These are phyloP conservation scores for Eunapius fragilis DNA, from an alignment of 37 sponge, comb jelly and placozoan species.

Conservation along the genomic window DNA sequence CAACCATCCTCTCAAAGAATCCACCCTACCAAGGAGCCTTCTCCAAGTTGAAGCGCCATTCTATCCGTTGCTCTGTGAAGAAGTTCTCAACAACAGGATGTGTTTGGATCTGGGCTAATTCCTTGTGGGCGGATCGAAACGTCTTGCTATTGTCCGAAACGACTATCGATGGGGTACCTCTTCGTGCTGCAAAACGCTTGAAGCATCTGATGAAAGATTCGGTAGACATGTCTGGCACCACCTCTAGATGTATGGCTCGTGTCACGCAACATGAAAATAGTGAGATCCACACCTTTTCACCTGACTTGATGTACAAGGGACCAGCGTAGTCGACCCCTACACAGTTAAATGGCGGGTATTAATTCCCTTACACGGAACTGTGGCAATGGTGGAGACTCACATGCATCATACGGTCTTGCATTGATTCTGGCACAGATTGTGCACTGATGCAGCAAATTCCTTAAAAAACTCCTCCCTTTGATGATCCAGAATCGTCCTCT, in stretches of 20 bases:
- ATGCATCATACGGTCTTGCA: too few relatives aligned
- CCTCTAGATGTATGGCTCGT: constrained; percentile 19
- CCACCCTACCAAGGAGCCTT: constrained; percentile 22
- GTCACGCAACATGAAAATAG: constrained; percentile 32
- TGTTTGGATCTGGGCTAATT: neutral
- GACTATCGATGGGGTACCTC: constrained; percentile 3
- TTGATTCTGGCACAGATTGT: constrained; percentile 1
- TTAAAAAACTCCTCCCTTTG: constrained; percentile 15
- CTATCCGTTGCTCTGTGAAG: constrained; percentile 6
- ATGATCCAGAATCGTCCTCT: constrained; percentile 28
- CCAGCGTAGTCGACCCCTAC: constrained; percentile 25
- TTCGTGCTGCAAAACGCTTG: constrained; percentile 27
- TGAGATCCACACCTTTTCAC: constrained; percentile 17
- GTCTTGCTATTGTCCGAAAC: constrained; percentile 38
- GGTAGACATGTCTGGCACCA: constrained; percentile 30
- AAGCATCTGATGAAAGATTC: constrained; percentile 23
- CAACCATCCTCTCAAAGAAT: constrained; percentile 3
- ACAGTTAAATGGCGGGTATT: constrained; percentile 10
- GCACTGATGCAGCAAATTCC: constrained; percentile 16
- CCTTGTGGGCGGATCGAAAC: constrained; percentile 5
- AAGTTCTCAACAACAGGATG: neutral
- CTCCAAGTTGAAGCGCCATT: constrained; percentile 45
- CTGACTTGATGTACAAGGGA: neutral
- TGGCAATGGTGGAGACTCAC: constrained; percentile 11
- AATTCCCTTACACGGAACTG: constrained; percentile 14